These are phyloP conservation scores for Dendroctonus valens DNA, from an alignment of 1,140 invertebrate species.

Conservation along the genomic window DNA sequence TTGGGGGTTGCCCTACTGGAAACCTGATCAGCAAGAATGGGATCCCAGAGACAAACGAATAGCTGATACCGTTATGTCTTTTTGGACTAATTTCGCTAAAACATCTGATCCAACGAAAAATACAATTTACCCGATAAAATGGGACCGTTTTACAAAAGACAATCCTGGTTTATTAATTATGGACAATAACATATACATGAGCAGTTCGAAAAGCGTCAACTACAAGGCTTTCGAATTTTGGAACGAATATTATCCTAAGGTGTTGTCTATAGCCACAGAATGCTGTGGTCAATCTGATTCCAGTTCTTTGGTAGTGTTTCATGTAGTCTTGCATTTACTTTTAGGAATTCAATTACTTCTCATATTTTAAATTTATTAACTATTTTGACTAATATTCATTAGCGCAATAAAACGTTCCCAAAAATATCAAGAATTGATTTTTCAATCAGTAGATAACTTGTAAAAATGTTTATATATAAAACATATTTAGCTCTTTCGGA, in stretches of 20 bases:
- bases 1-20: slow-evolving; percentile 72
- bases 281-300: slow-evolving; percentile 63
- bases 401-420: too few species aligned
- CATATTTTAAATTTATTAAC: too few species aligned
- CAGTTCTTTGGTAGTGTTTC: slow-evolving; percentile 4
- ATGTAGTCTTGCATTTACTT: slow-evolving; percentile 1
- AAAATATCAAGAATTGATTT: too few species aligned
- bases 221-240: slow-evolving; percentile 77
- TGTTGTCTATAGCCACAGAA: slow-evolving; percentile 64
- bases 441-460: too few species aligned
- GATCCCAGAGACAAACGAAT: slow-evolving; percentile 71
- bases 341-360: slow-evolving; percentile 6
- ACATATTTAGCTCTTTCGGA: too few species aligned
- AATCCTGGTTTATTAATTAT: slow-evolving; percentile 68
- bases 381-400: too few species aligned
- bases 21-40: slow-evolving; percentile 59
- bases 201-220: slow-evolving; percentile 61
- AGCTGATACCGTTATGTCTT: slow-evolving; percentile 71
- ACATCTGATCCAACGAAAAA: slow-evolving; percentile 67
- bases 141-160: slow-evolving; percentile 63
- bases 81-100: slow-evolving; percentile 73
- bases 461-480: too few species aligned
- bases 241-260: slow-evolving; percentile 76
- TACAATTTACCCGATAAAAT: slow-evolving; percentile 63
- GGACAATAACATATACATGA: slow-evolving; percentile 72